phyloP scores from a whole-genome alignment of 2,797 vertebrate species.

The Garrulus glandarius region DNA sequence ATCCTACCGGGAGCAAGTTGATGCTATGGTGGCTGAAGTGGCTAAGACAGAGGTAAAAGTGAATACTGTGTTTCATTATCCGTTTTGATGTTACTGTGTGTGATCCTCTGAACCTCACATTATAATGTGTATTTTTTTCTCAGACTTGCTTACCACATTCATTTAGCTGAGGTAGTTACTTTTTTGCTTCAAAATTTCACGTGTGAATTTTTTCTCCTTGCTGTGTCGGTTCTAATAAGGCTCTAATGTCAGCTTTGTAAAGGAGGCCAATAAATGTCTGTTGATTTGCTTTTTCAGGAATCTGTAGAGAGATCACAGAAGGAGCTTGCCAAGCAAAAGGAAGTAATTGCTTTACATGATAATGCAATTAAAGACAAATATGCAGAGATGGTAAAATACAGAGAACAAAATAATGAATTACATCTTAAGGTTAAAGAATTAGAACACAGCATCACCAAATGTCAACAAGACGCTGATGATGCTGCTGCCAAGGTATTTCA shows the following conservation, averaged over 20 bases:
- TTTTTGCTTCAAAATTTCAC: background rate
- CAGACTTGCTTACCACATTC: background rate
- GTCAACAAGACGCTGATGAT: conserved; percentile 83
- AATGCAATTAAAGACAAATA: conserved; percentile 85
- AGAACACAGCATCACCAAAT: conserved; percentile 87
- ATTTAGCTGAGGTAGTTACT: background rate
- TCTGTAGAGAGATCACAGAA: conserved; percentile 84
- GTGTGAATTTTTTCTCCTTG: background rate
- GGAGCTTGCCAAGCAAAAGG: conserved; percentile 85
- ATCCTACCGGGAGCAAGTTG: conserved; percentile 82
- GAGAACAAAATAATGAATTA: conserved; percentile 84
- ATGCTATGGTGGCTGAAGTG: conserved; percentile 79
- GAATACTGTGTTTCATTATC: background rate
- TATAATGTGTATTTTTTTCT: background rate
- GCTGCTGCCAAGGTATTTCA: conserved; percentile 79
- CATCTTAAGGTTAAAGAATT: conserved; percentile 89
- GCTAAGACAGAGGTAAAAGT: conserved; percentile 83
- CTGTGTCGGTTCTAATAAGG: background rate
- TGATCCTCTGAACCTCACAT: background rate
- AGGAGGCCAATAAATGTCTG: background rate
- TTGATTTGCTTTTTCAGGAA: conserved; percentile 74
- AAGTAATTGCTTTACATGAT: conserved; percentile 82
- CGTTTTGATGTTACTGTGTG: background rate
- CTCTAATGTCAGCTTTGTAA: background rate
- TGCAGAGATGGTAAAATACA: conserved; percentile 76